A percentile compares a stretch with the other conserved stretches of the same genome.
These are phyloP conservation scores for Centropristis striata DNA, from an alignment of 2,113 vertebrate genomes.

Conservation along the genomic window DNA sequence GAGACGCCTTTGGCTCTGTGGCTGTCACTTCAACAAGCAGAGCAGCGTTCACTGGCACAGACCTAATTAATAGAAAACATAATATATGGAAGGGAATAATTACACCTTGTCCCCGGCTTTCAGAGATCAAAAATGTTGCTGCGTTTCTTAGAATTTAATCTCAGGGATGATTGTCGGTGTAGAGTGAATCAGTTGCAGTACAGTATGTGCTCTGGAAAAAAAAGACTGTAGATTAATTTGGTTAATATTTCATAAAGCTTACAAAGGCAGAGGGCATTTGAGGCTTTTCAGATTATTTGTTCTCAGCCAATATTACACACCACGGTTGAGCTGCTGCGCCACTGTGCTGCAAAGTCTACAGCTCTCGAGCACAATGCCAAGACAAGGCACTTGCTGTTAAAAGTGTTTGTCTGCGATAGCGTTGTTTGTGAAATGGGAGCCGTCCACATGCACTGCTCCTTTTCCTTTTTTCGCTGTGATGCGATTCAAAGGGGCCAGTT, in stretches of 20 bases:
- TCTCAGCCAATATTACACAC: conserved; percentile 72
- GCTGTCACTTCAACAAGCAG: conserved; percentile 49
- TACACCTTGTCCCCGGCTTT: conserved; percentile 58
- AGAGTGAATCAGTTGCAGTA: conserved; percentile 59
- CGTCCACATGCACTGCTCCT: conserved; percentile 20
- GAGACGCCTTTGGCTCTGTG: conserved; percentile 39
- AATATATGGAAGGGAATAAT: conserved; percentile 53
- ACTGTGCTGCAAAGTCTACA: conserved; percentile 47
- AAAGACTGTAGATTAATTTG: conserved; percentile 72
- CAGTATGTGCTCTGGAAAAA: conserved; percentile 58
- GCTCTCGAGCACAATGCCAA: conserved; percentile 49
- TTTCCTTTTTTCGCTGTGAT: conserved; percentile 25
- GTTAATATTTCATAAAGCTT: conserved; percentile 83
- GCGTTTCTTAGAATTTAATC: conserved; percentile 61
- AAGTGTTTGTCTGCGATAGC: conserved; percentile 68
- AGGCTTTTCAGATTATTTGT: conserved; percentile 80
- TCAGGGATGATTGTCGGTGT: conserved; percentile 60
- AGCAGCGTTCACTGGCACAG: conserved; percentile 26
- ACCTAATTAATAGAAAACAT: conserved; percentile 66
- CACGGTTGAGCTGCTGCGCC: conserved; percentile 52
- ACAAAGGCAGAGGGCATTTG: conserved; percentile 73
- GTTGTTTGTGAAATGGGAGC: conserved; percentile 71
- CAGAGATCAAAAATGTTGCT: conserved; percentile 51
- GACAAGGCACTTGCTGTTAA: conserved; percentile 56
- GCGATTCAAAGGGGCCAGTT: conserved; percentile 50